Base-by-base conservation (phyloP, 2,888 invertebrate genomes). In the Dastarcus helophoroides region DNA sequence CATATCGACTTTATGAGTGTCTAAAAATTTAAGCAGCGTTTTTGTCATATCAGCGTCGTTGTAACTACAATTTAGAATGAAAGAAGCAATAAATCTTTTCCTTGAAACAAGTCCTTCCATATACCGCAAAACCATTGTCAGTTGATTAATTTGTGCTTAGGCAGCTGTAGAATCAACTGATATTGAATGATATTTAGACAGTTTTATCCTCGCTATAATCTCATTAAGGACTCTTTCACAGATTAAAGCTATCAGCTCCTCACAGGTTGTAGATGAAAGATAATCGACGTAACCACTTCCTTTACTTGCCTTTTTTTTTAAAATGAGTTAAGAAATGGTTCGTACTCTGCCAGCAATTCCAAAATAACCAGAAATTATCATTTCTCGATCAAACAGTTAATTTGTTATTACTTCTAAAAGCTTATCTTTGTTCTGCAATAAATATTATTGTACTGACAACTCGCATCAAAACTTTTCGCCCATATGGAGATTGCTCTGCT, bases 1-100 rank as follows among this genome's bases (percentile, higher is more conserved):
- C 12, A 44, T 43, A 31, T 42, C 38, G 23, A 47, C 42, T 24
- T 25, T 25, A 16, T 28, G 26, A 16, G 31, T 28, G 13, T 37
- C 30, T 30, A 44, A 43, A 32, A 39, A 39, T 26, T 41, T 26
- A 3, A 43, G 33, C 15, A 46, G 14, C 22, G 36, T 32, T 17
- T 41, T 38, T 16, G 40, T 38, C 22, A 36, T 41, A 27, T 26
- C 33, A 26, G 26, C 36, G 25, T 25, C 33, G 33, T 26, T 33
- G 32, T 38, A 33, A 30, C 36, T 36, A 11, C 29, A 32, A 22
- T 36, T 38, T 26, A 39, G 39, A 23, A n/a, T n/a, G n/a, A 47
- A 29, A 36, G 43, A 44, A 4, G 37, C 44, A 0, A 46, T 27
- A 37, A 47, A 47, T 39, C 40, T 36, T 45, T 48, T 44, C 10